These are phyloP conservation scores for Bradypodion pumilum DNA, from an alignment of 2,797 vertebrate genomes.

Conservation along the genomic window DNA sequence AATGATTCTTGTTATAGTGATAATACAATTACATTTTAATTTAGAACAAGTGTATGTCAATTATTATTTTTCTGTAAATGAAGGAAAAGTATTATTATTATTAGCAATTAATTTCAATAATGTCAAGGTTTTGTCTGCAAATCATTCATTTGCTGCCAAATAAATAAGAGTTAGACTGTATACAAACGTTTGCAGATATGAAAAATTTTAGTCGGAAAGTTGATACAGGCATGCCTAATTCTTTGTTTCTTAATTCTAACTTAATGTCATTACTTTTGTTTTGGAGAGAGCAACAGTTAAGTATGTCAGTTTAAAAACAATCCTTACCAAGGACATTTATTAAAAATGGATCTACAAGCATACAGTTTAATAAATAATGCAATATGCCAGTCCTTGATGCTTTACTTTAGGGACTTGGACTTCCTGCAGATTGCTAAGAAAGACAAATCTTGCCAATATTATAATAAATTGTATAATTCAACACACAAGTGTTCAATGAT, in stretches of 20 bases:
- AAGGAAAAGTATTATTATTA: conserved; percentile 52
- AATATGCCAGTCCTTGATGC: not conserved
- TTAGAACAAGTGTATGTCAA: conserved; percentile 58
- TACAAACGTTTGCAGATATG: not conserved
- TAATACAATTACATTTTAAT: conserved; percentile 61
- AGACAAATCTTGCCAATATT: not conserved
- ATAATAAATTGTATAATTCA: not conserved
- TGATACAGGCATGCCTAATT: not conserved
- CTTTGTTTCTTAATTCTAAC: not conserved
- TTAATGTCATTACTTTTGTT: not conserved
- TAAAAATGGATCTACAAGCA: conserved; percentile 3
- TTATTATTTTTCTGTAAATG: conserved; percentile 50
- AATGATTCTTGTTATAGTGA: conserved; percentile 44
- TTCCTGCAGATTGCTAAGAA: conserved; percentile 16
- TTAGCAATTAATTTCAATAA: conserved; percentile 47
- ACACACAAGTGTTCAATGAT: not conserved
- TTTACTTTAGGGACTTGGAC: not conserved
- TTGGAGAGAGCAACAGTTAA: not conserved
- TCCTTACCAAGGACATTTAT: conserved; percentile 9
- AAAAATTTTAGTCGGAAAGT: conserved; percentile 13
- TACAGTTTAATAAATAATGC: conserved; percentile 10
- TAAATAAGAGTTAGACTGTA: conserved; percentile 7
- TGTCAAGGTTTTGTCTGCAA: conserved; percentile 26
- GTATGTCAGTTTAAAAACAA: not conserved
- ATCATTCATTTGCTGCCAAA: conserved; percentile 31